Evolutionary conservation across 2,113 vertebrate species (phyloP).

Genomic region (Fregata magnificens): DNA sequence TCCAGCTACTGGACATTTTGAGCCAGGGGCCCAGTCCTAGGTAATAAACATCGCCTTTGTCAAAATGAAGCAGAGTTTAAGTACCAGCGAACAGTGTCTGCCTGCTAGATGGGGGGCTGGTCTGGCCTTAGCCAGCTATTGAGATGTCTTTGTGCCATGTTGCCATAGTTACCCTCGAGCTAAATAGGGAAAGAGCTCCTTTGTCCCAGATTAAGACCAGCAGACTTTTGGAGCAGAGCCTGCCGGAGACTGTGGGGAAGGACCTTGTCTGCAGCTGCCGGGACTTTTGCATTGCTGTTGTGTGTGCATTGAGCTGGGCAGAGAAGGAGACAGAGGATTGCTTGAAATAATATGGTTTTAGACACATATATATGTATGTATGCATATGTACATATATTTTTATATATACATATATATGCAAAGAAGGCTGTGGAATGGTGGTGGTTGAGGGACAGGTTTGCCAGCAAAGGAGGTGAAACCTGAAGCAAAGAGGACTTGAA

Average conservation of each 20-base stretch:
- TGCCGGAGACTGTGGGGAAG: not conserved
- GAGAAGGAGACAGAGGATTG: not conserved
- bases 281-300: not conserved
- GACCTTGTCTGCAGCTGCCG: not conserved
- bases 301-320: not conserved
- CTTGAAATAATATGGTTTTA: not conserved
- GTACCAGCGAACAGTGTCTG: not conserved
- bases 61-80: not conserved
- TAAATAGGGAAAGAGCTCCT: conserved; percentile 52
- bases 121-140: conserved; percentile 34
- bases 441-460: not conserved
- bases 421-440: not conserved
- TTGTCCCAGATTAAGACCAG: conserved; percentile 54
- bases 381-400: not conserved
- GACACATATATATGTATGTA: not conserved
- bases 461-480: not conserved
- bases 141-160: conserved; percentile 53
- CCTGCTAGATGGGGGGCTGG: conserved; percentile 1
- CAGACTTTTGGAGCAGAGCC: conserved; percentile 42
- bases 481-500: not conserved
- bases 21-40: not conserved
- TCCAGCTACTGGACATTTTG: not conserved
- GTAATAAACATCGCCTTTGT: conserved; percentile 36
- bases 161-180: conserved; percentile 57
- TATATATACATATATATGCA: not conserved